A percentile compares a stretch with the other conserved stretches of the same genome.
These are phyloP conservation scores for Glandiceps talaboti DNA, from an alignment of 53 echinoderm and acorn worm genomes.

Conservation along the genomic window DNA sequence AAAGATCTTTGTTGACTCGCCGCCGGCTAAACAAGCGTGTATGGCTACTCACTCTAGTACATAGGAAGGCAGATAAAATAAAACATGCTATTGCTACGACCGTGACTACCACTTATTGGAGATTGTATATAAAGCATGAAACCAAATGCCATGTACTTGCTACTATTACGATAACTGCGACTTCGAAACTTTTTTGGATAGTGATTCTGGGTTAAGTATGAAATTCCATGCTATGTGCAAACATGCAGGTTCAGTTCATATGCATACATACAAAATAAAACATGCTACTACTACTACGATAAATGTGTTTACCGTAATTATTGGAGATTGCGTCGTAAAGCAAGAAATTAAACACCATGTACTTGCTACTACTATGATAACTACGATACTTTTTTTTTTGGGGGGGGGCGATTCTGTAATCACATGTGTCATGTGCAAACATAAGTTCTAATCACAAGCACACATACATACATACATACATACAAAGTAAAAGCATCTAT, in stretches of 20 bases:
- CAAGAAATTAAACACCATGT: too few species aligned
- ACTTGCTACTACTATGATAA: too few species aligned
- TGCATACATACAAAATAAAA: background rate
- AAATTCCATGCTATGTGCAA: background rate
- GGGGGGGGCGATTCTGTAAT: background rate
- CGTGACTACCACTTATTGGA: too few species aligned
- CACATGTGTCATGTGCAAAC: background rate
- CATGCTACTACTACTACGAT: too few species aligned
- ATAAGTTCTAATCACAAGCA: background rate
- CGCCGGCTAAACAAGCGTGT: background rate
- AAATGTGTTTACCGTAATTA: too few species aligned
- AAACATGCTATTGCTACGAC: background rate
- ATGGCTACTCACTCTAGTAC: background rate
- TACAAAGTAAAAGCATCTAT: too few species aligned
- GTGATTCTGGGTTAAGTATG: background rate
- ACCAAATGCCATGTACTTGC: background rate
- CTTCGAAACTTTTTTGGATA: too few species aligned
- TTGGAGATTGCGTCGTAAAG: too few species aligned
- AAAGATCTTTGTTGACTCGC: background rate
- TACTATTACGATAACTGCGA: too few species aligned
- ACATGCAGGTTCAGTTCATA: background rate
- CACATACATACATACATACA: too few species aligned
- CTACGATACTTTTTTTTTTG: too few species aligned
- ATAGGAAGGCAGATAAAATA: background rate
- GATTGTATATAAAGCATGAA: too few species aligned